Percentiles rank a stretch among this genome's conserved stretches.
Evolutionary conservation across 1,140 invertebrate species (phyloP).

Genomic region (Drosophila parabipectinata): DNA sequence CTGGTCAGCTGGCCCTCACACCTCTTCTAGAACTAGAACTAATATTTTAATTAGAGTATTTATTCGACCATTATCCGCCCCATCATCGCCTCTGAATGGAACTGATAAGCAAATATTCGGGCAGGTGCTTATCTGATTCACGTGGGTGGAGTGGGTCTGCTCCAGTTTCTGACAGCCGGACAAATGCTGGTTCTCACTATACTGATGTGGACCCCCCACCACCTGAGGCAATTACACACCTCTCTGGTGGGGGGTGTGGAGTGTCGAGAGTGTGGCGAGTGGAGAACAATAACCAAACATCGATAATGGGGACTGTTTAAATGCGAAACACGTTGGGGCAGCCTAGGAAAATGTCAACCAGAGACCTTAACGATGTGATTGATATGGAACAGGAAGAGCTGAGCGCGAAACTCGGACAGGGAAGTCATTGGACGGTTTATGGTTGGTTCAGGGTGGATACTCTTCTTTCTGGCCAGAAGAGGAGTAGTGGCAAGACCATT

Average conservation of each 20-base stretch:
- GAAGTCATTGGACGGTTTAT: conserved; percentile 62
- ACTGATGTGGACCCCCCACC: conserved; percentile 6
- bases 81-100: conserved; percentile 13
- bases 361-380: conserved; percentile 62
- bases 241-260: background rate
- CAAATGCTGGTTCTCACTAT: conserved; percentile 31
- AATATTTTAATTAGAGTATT: background rate
- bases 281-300: conserved; percentile 14
- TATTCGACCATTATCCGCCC: background rate
- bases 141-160: conserved; percentile 29
- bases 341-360: conserved; percentile 57
- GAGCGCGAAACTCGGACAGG: conserved; percentile 36
- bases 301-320: conserved; percentile 48
- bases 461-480: background rate
- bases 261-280: background rate
- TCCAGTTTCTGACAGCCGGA: conserved; percentile 46
- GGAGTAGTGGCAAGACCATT: conserved; percentile 19
- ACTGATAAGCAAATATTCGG: conserved; percentile 21
- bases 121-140: conserved; percentile 43
- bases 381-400: conserved; percentile 70
- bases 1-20: conserved; percentile 8
- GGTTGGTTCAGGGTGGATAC: conserved; percentile 43
- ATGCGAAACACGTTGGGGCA: conserved; percentile 57
- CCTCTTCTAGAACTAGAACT: background rate
- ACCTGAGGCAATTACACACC: conserved; percentile 39